These are phyloP conservation scores for Idris sp. DNA, from an alignment of 1,140 invertebrate genomes.

Conservation along the genomic window DNA sequence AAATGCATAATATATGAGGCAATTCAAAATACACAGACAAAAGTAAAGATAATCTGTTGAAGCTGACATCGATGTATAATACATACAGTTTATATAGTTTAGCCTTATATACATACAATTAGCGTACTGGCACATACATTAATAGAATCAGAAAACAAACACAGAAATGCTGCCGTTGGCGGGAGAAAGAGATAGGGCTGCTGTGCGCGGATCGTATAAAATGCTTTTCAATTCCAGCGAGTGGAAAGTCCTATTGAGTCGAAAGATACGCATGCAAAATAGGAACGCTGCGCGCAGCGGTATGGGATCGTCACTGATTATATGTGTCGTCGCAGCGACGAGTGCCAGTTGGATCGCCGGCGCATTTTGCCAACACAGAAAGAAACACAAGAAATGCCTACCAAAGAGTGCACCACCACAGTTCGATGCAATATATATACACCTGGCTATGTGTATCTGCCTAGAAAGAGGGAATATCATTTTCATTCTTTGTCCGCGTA, in stretches of 20 bases:
- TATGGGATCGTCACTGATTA: conserved; percentile 57
- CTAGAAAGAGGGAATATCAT: conserved; percentile 44
- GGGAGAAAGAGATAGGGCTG: no score
- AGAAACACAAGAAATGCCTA: conserved; percentile 57
- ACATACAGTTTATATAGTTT: conserved; percentile 24
- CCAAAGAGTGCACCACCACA: conserved; percentile 31
- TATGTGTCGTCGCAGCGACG: conserved; percentile 50
- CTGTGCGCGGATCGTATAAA: conserved; percentile 61
- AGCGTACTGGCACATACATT: conserved; percentile 37
- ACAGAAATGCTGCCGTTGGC: conserved; percentile 29
- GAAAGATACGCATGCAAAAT: conserved; percentile 72
- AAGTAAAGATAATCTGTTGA: conserved; percentile 25
- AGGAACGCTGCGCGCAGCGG: conserved; percentile 41
- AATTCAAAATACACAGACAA: conserved; percentile 10
- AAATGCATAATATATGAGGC: background rate
- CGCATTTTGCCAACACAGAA: conserved; percentile 49
- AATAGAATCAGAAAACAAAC: conserved; percentile 32
- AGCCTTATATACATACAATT: conserved; percentile 49
- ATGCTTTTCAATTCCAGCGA: conserved; percentile 73
- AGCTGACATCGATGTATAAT: conserved; percentile 16
- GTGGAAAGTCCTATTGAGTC: conserved; percentile 72
- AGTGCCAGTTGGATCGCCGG: conserved; percentile 29
- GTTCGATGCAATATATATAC: no score
- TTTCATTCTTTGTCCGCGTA: conserved; percentile 67
- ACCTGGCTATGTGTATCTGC: no score